These are phyloP conservation scores for Manduca sexta DNA, from an alignment of 1,140 invertebrate species.

Conservation along the genomic window DNA sequence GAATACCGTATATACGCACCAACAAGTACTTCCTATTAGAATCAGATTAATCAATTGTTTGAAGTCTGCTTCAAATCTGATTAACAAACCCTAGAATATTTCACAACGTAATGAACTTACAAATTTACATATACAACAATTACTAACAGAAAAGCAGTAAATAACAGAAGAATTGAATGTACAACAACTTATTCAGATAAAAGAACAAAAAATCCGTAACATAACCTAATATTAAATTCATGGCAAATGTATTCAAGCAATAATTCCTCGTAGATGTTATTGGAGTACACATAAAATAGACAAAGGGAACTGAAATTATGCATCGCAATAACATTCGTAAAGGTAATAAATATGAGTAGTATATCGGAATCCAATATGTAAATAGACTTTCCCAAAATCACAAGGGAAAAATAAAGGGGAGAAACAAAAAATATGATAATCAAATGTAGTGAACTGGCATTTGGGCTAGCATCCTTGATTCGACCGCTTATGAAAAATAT, in stretches of 20 bases:
- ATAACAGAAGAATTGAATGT: too few species aligned
- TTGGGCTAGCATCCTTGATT: conserved; percentile 16
- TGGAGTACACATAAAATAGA: conserved; percentile 21
- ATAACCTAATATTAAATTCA: not conserved
- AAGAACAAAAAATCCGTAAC: not conserved
- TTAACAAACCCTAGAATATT: too few species aligned
- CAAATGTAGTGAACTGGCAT: conserved; percentile 50
- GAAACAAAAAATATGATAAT: conserved; percentile 60
- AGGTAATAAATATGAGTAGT: conserved; percentile 58
- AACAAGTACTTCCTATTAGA: too few species aligned
- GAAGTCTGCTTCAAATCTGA: too few species aligned
- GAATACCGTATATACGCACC: too few species aligned
- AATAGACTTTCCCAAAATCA: conserved; percentile 45
- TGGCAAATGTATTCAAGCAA: conserved; percentile 12
- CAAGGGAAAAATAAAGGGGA: conserved; percentile 52
- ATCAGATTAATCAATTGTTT: too few species aligned
- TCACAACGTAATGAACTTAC: too few species aligned
- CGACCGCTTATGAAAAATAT: conserved; percentile 5
- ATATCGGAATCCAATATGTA: conserved; percentile 65
- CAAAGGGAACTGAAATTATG: conserved; percentile 22
- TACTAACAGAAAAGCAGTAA: too few species aligned
- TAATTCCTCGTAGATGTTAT: conserved; percentile 15
- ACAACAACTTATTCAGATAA: not conserved
- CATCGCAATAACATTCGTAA: conserved; percentile 40
- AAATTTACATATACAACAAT: too few species aligned